Base-by-base conservation (phyloP, 2,888 invertebrate genomes). In the Altica lythri region DNA sequence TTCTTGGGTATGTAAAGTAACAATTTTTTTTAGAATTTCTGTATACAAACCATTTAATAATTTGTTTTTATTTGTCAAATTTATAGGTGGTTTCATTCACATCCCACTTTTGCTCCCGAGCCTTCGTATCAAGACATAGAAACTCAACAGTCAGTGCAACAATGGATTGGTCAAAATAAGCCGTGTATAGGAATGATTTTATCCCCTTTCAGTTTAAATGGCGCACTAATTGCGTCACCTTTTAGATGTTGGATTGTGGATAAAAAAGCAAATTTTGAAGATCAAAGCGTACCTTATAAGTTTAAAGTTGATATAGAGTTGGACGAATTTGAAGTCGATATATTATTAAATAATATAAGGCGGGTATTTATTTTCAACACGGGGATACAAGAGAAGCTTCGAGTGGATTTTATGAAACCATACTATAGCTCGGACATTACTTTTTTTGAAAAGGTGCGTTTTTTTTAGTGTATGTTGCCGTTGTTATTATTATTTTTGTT, bases 81-180 rank as follows among this genome's bases (percentile, higher is more conserved):
- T 29, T 37, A 8, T 47, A 48, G 48, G 12, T 89, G 90, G 90
- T 89, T 88, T 75, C 89, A 89, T 79, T 88, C 89, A 18, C 89
- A 89, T 78, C 89, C 89, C 1, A 76, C 78, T 16, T 89, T 89
- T 77, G 80, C 83, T 2, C 81, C 86, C 0, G 80, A 84, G 68
- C 90, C 90, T 0, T 89, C 89, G 0, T 78, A 81, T 12, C 81
- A 81, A 63, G 89, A 89, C 76, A 78, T 89, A 58, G 79, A 79
- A 66, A 83, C 86, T 27, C 89, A 89, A 75, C 76, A 79, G 22
- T 79, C 80, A 49, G 80, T 84, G 66, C 85, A 86, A 73, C 73
- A 78, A 32, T 79, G 79, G 73, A 79, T 81, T 50, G 77, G 82
- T 53, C 77, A 77, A 68, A 73, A 70, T 57, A 75, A 77, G 57